phyloP scores from a whole-genome alignment of 2,888 invertebrate species.

The Charanyca ferruginea region DNA sequence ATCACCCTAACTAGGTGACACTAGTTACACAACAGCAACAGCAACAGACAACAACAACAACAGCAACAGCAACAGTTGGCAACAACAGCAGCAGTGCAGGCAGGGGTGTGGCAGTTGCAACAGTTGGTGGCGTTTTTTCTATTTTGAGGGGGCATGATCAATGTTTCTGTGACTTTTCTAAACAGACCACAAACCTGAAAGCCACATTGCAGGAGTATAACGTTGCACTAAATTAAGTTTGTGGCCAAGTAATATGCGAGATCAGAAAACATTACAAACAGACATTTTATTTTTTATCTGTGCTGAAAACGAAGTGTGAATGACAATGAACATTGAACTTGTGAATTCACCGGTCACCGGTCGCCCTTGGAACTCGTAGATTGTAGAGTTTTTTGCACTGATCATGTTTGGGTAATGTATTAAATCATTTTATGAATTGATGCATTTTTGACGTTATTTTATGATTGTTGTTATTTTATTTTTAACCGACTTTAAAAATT shows the following conservation, averaged over 20 bases:
- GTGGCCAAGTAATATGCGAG: neutral
- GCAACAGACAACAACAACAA: too few relatives aligned
- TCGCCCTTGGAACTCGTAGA: conserved; percentile 49
- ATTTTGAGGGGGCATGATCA: too few relatives aligned
- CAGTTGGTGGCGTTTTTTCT: too few relatives aligned
- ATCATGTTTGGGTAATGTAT: conserved; percentile 15
- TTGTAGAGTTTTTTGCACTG: conserved; percentile 49
- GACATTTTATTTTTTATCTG: conserved; percentile 25
- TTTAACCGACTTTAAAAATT: too few relatives aligned
- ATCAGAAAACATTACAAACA: conserved; percentile 3
- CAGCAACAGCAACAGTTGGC: too few relatives aligned
- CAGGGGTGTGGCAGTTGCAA: too few relatives aligned
- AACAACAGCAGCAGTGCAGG: too few relatives aligned
- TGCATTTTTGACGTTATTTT: conserved; percentile 5
- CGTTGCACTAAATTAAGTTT: neutral
- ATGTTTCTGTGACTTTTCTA: too few relatives aligned
- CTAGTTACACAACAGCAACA: too few relatives aligned
- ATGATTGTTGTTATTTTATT: neutral
- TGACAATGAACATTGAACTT: conserved; percentile 55
- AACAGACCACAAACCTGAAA: neutral
- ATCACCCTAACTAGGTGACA: too few relatives aligned
- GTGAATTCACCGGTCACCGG: conserved; percentile 25
- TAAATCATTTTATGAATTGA: conserved; percentile 13
- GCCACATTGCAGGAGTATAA: neutral
- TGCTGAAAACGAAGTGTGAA: conserved; percentile 31